Conservation (phyloP, 2,888 invertebrate genomes). For the Apamea epomidion region DNA sequence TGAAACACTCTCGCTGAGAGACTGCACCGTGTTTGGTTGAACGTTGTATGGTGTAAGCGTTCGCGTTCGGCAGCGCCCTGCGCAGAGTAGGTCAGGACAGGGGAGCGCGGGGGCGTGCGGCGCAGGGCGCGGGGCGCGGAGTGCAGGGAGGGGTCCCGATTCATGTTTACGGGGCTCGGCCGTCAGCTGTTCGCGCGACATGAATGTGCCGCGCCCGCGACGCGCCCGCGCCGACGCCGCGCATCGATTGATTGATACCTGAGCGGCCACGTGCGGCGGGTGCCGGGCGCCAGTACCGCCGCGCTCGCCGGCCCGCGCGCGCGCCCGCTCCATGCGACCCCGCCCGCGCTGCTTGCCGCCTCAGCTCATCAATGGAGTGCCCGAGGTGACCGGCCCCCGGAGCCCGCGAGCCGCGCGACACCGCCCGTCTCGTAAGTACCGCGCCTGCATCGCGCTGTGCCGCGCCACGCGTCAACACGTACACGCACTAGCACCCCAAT, state of each 20-base stretch:
- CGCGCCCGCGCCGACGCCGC: conserved; percentile 74
- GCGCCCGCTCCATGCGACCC: conserved; percentile 76
- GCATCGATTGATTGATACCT: conserved; percentile 89
- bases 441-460: conserved; percentile 53
- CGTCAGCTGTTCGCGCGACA: conserved; percentile 89
- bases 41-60: conserved; percentile 49
- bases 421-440: conserved; percentile 72
- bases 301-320: conserved; percentile 83
- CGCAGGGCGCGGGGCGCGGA: conserved; percentile 46
- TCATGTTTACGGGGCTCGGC: conserved; percentile 88
- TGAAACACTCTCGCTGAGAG: conserved; percentile 31
- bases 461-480: conserved; percentile 69
- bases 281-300: conserved; percentile 81
- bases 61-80: conserved; percentile 68
- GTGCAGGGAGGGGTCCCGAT: conserved; percentile 76
- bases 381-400: conserved; percentile 83
- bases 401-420: conserved; percentile 67
- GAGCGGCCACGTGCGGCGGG: conserved; percentile 77
- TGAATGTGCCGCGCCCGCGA: conserved; percentile 88
- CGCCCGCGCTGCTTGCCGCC: conserved; percentile 71
- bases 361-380: conserved; percentile 85
- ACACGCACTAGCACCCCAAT: conserved; percentile 69
- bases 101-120: conserved; percentile 63
- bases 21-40: conserved; percentile 51
- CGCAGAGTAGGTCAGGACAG: conserved; percentile 76